These are phyloP conservation scores for Lydus trimaculatus DNA, from an alignment of 2,888 invertebrate species.

Conservation along the genomic window DNA sequence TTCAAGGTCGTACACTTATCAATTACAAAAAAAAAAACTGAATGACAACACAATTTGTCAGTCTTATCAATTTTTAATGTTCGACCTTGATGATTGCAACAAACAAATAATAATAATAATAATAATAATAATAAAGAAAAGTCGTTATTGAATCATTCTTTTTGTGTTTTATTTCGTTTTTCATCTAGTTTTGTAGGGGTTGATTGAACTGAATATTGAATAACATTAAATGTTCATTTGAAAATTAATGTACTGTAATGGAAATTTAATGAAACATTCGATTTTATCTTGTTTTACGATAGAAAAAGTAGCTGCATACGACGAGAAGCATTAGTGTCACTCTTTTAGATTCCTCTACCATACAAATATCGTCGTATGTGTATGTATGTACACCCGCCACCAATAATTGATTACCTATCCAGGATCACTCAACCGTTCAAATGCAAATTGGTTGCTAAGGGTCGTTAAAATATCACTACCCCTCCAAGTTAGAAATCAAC, in stretches of 20 bases:
- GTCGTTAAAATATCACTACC: constrained; percentile 19
- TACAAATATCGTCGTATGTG: neutral
- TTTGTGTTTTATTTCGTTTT: no score
- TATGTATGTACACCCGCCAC: constrained; percentile 24
- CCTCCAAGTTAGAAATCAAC: neutral
- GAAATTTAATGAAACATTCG: constrained; percentile 41
- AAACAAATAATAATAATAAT: no score
- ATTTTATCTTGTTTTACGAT: constrained; percentile 30
- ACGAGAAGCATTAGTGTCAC: constrained; percentile 34
- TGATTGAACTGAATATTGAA: neutral
- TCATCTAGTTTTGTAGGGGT: neutral
- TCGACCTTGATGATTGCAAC: neutral
- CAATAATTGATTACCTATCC: constrained; percentile 34
- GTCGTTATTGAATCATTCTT: neutral
- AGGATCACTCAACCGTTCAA: constrained; percentile 34
- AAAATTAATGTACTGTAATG: constrained; percentile 42
- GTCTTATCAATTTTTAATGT: neutral
- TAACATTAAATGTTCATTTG: neutral
- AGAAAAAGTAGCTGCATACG: constrained; percentile 27
- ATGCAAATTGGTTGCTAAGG: constrained; percentile 32
- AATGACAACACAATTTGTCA: neutral
- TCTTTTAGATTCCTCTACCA: constrained; percentile 20
- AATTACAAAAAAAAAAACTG: neutral
- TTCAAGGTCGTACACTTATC: neutral
- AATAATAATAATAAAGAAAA: no score